Percentiles rank a stretch among this genome's conserved stretches.
phyloP scores from a whole-genome alignment of 2,888 invertebrate species.

The Schizotus pectinicornis region DNA sequence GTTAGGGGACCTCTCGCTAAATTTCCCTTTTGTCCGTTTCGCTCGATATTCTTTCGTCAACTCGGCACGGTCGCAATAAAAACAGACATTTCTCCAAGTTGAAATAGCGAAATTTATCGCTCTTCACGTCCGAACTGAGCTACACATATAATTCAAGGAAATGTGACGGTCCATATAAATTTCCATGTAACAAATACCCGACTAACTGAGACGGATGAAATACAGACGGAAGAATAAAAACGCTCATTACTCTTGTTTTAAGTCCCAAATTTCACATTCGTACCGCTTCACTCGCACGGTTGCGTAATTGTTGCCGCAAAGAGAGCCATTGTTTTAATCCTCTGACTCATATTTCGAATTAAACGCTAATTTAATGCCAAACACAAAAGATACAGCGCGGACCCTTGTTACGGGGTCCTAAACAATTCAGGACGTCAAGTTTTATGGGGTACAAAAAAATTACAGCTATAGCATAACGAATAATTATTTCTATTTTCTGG shows the following conservation, averaged over 20 bases:
- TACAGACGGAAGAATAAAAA: constrained; percentile 36
- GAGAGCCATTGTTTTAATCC: background rate
- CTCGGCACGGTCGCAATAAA: constrained; percentile 26
- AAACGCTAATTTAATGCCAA: too few relatives aligned
- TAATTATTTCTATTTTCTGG: too few relatives aligned
- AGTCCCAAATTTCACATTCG: constrained; percentile 30
- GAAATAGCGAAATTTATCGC: constrained; percentile 34
- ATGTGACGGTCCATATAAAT: constrained; percentile 36
- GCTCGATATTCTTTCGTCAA: constrained; percentile 32
- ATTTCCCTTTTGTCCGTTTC: constrained; percentile 25
- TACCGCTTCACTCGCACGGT: constrained; percentile 17
- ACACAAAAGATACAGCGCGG: too few relatives aligned
- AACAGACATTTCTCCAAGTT: constrained; percentile 35
- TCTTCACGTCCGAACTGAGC: constrained; percentile 34
- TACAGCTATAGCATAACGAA: too few relatives aligned
- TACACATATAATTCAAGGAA: constrained; percentile 36
- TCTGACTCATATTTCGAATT: background rate
- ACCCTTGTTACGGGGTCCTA: too few relatives aligned
- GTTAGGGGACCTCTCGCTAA: constrained; percentile 21
- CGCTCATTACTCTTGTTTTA: constrained; percentile 36
- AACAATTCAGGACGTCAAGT: too few relatives aligned
- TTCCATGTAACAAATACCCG: constrained; percentile 37
- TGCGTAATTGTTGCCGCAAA: constrained; percentile 8
- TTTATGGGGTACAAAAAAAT: too few relatives aligned
- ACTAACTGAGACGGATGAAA: constrained; percentile 36